Conservation (phyloP, 2,888 invertebrate genomes). For the Liposcelis brunnea region DNA sequence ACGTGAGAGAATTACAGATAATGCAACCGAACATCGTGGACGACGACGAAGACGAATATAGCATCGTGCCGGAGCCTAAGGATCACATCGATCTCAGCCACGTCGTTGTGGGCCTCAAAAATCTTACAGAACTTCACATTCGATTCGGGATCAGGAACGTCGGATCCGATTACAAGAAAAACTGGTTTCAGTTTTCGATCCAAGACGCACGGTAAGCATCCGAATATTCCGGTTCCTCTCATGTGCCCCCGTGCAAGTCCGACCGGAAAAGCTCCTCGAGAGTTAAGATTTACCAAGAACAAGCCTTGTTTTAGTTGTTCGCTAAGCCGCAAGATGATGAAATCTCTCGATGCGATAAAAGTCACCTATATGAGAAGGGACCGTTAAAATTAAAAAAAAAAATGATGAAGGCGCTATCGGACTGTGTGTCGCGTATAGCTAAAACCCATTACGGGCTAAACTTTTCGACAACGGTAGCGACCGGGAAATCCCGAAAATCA, state of each 20-base stretch:
- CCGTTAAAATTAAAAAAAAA: too few relatives aligned
- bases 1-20: conserved; percentile 3
- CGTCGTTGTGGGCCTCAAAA: conserved; percentile 21
- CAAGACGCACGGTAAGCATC: conserved; percentile 21
- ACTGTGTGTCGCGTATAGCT: too few relatives aligned
- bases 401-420: too few relatives aligned
- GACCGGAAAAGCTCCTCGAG: too few relatives aligned
- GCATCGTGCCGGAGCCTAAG: conserved; percentile 7
- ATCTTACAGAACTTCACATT: conserved; percentile 22
- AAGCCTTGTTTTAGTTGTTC: too few relatives aligned
- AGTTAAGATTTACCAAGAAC: too few relatives aligned
- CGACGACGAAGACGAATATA: neutral
- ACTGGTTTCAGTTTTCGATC: neutral
- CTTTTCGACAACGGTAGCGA: too few relatives aligned
- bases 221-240: conserved; percentile 19
- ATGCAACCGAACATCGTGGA: neutral
- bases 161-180: conserved; percentile 20
- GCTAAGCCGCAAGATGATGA: too few relatives aligned
- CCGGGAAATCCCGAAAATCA: neutral
- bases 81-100: conserved; percentile 22
- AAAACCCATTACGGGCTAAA: too few relatives aligned
- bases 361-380: too few relatives aligned
- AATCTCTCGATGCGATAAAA: too few relatives aligned
- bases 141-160: conserved; percentile 22
- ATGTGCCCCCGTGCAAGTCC: too few relatives aligned